Base-by-base conservation (phyloP, 2,888 invertebrate genomes). In the Nomada fabriciana region DNA sequence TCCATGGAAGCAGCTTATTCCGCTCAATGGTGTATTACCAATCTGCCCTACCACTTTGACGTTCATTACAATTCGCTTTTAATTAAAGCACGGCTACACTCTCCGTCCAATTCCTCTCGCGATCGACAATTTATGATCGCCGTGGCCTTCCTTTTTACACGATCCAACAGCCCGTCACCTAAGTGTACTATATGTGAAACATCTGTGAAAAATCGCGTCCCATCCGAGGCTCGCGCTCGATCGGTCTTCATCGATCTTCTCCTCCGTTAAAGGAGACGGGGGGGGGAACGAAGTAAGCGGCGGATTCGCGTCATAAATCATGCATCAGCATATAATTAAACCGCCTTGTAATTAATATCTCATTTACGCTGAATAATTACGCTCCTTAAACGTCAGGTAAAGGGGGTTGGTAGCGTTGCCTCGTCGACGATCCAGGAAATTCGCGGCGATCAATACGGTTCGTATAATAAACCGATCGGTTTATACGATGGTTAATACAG, bases 61-160 rank as follows among this genome's bases (percentile, higher is more conserved):
- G 20, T 61, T 79, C 72, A 75, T 86, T 84, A 71, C 75, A 83
- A 86, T 89, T 83, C 84, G 67, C 74, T 88, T 84, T 85, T 89
- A 88, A 89, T 88, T 88, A 85, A 87, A 86, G 88, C 82, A 72
- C 82, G 65, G 55, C 61, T 29, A 23, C 13, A 18, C 4, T 13
- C 29, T 9, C 50, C 43, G 53, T 55, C 29, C 15, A 13, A 0
- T 20, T 29, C 10, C 23, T 11, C 20, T 15, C 20, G 2, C 61
- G 42, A 5, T 47, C 42, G 55, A 47, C 43, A 55, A 55, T 70
- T 76, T 63, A 52, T 50, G 47, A 78, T 55, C 76, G 3, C 36
- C 55, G 23, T 20, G 23, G 9, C 36, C n/a, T 20, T 3, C 53
- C 18, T 23, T 42, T 64, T 23, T 53, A 29, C 59, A 23, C 47